Conservation (phyloP, 2,113 vertebrate species). For the Macrotis lagotis region DNA sequence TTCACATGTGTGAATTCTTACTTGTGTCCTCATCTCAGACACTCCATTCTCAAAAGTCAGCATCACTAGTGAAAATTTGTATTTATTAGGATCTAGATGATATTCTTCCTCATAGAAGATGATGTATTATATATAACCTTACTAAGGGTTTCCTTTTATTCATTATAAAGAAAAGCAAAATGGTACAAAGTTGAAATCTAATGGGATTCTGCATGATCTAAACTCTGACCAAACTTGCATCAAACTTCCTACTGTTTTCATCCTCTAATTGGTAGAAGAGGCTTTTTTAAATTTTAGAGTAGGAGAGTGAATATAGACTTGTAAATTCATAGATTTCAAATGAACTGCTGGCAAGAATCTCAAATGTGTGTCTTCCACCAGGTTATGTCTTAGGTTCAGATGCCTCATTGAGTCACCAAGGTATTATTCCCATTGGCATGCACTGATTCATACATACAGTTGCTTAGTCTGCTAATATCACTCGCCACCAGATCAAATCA, state of each 20-base stretch:
- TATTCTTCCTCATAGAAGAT: not conserved
- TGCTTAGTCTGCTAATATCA: not conserved
- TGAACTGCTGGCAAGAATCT: not conserved
- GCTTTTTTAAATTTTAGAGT: not conserved
- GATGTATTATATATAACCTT: not conserved
- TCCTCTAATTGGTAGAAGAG: not conserved
- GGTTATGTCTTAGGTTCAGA: not conserved
- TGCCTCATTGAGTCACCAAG: not conserved
- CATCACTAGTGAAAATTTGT: not conserved
- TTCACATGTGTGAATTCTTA: not conserved
- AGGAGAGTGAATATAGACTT: not conserved
- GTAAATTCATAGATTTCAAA: not conserved
- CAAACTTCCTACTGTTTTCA: not conserved
- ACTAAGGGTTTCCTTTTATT: not conserved
- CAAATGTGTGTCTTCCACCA: not conserved
- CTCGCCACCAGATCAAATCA: not conserved
- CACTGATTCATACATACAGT: not conserved
- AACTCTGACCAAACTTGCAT: not conserved
- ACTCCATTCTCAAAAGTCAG: not conserved
- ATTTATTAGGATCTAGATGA: not conserved
- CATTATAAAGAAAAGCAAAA: not conserved
- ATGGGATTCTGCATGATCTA: not conserved
- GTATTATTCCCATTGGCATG: not conserved
- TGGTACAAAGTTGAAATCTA: not conserved
- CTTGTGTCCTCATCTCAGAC: not conserved